Evolutionary conservation across 1,140 invertebrate species (phyloP).

Genomic region (Cherax quadricarinatus): DNA sequence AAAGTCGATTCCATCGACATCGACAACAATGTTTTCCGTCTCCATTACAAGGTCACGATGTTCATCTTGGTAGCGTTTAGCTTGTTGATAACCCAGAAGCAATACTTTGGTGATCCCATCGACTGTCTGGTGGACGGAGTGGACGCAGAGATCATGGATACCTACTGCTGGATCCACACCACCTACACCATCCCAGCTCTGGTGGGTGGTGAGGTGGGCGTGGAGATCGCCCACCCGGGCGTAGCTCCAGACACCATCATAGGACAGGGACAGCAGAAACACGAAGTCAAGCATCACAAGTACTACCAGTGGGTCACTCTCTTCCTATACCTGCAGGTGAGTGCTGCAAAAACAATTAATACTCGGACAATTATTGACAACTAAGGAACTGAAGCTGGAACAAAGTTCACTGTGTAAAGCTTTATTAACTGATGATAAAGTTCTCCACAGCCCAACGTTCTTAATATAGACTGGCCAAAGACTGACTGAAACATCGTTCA

Average conservation of each 20-base stretch:
- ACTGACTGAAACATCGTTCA: too few species aligned
- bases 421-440: too few species aligned
- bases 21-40: constrained; percentile 94
- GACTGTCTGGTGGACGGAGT: constrained; percentile 95
- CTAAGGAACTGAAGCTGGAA: too few species aligned
- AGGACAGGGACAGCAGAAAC: constrained; percentile 80
- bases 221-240: constrained; percentile 79
- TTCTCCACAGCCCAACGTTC: too few species aligned
- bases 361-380: background rate
- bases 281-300: constrained; percentile 90
- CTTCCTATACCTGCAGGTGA: constrained; percentile 79
- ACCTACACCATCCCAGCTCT: constrained; percentile 92
- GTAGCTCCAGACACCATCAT: constrained; percentile 77
- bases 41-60: constrained; percentile 96
- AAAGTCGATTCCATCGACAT: constrained; percentile 94
- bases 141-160: constrained; percentile 91
- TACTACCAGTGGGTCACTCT: constrained; percentile 99
- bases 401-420: too few species aligned
- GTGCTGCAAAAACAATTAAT: constrained; percentile 51
- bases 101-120: constrained; percentile 96
- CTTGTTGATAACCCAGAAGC: constrained; percentile 92
- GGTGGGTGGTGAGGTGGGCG: constrained; percentile 83
- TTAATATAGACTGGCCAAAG: too few species aligned
- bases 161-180: constrained; percentile 97
- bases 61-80: constrained; percentile 93